Conservation (phyloP, 2,113 vertebrate genomes). For the Alaudala cheleensis region DNA sequence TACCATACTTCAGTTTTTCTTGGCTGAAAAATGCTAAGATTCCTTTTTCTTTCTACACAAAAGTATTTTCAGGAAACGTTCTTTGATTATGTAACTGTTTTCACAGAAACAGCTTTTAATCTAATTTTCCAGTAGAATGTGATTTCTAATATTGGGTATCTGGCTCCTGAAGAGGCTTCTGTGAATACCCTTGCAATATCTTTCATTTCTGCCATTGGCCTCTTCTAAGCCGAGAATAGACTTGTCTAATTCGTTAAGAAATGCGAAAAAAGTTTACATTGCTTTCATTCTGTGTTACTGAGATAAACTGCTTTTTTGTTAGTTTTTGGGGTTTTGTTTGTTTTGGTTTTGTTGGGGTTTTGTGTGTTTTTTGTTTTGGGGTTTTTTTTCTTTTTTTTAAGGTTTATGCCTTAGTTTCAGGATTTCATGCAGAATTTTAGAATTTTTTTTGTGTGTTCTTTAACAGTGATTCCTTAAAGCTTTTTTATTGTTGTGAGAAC, state of each 20-base stretch:
- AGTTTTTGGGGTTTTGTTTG: too few species aligned
- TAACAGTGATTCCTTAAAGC: neutral
- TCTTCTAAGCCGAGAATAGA: neutral
- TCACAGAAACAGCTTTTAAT: neutral
- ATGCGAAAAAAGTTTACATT: neutral
- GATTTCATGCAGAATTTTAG: neutral
- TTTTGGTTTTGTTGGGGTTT: neutral
- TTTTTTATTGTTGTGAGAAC: neutral
- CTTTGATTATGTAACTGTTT: neutral
- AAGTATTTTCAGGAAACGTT: neutral
- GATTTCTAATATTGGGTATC: neutral
- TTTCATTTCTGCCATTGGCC: neutral
- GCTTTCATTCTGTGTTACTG: neutral
- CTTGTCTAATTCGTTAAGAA: neutral
- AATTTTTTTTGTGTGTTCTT: neutral
- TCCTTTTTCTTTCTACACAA: neutral
- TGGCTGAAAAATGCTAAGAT: neutral
- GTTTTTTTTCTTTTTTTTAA: neutral
- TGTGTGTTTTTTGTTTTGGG: neutral
- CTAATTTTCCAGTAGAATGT: neutral
- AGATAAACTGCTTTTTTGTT: neutral
- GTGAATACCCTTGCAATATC: neutral
- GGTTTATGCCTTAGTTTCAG: neutral
- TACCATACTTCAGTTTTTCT: neutral
- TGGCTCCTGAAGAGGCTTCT: neutral